Conservation (phyloP, 2,113 vertebrate species). For the Megaleporinus macrocephalus region DNA sequence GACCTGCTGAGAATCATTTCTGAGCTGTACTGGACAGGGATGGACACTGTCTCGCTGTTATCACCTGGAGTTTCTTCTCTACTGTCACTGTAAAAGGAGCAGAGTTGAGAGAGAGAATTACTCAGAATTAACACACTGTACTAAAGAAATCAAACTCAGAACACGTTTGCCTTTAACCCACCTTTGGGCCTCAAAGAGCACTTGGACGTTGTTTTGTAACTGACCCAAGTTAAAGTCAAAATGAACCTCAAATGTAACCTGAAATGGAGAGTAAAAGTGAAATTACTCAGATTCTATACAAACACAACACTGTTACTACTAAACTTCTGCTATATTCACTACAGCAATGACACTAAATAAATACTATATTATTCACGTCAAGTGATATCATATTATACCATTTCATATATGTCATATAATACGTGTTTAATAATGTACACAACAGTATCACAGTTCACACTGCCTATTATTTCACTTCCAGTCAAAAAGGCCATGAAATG, state of each 20-base stretch:
- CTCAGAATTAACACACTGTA: neutral
- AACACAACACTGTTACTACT: too few species aligned
- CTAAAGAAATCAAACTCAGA: neutral
- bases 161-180: constrained; percentile 48
- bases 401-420: too few species aligned
- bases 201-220: constrained; percentile 72
- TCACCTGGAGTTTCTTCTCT: constrained; percentile 74
- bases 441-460: too few species aligned
- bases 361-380: neutral
- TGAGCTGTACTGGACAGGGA: constrained; percentile 81
- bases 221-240: constrained; percentile 86
- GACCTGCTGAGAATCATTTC: constrained; percentile 86
- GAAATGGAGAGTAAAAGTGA: neutral
- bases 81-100: constrained; percentile 76
- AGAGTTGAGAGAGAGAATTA: neutral
- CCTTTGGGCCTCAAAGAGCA: constrained; percentile 80
- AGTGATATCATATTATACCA: too few species aligned
- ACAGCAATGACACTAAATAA: neutral
- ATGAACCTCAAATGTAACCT: constrained; percentile 83
- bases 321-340: too few species aligned
- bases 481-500: too few species aligned
- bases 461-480: too few species aligned
- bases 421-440: too few species aligned
- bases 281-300: too few species aligned
- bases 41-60: constrained; percentile 71